phyloP scores from a whole-genome alignment of 2,888 invertebrate genomes.

The Norana najaformis region DNA sequence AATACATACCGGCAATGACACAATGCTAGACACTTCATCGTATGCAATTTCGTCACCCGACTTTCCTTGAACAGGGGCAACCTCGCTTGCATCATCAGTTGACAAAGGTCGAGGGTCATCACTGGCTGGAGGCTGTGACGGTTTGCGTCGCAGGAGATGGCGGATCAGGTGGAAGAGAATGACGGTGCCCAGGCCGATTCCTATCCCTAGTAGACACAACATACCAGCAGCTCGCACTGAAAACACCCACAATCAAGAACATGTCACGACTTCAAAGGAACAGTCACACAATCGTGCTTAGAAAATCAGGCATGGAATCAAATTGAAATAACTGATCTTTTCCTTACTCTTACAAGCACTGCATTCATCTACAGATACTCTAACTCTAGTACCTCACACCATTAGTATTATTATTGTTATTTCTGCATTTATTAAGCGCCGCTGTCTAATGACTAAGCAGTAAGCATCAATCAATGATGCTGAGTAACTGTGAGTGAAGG shows the following conservation, averaged over 20 bases:
- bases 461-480: too few species aligned
- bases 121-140: neutral
- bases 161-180: constrained; percentile 59
- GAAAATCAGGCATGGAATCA: neutral
- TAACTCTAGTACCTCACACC: too few species aligned
- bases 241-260: constrained; percentile 20
- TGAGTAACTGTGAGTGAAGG: too few species aligned
- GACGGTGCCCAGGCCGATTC: constrained; percentile 59
- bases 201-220: constrained; percentile 62
- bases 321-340: too few species aligned
- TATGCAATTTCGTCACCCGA: neutral
- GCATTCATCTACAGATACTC: too few species aligned
- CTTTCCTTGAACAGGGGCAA: neutral
- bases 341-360: too few species aligned
- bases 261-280: neutral
- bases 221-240: constrained; percentile 62
- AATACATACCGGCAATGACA: neutral
- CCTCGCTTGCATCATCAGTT: neutral
- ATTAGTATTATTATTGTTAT: too few species aligned
- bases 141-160: neutral
- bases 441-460: too few species aligned
- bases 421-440: too few species aligned
- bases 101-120: neutral
- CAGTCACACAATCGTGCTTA: neutral
- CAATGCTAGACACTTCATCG: neutral